Evolutionary conservation across 2,888 invertebrate genomes (phyloP).

Genomic region (Drosophila vallismaia): DNA sequence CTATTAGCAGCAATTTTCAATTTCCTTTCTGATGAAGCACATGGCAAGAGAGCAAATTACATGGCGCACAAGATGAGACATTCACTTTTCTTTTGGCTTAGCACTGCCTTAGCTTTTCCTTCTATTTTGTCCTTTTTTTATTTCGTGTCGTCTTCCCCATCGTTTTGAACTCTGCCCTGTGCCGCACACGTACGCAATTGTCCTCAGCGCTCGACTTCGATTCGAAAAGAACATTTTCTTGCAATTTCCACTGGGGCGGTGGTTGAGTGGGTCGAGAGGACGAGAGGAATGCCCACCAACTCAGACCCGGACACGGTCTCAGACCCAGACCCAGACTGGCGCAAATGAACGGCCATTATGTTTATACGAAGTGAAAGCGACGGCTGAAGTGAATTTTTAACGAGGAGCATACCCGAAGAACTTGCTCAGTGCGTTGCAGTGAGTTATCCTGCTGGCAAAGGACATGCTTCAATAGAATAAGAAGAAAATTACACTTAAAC

Average conservation of each 20-base stretch:
- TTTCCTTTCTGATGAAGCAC: conserved; percentile 84
- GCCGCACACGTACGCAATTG: conserved; percentile 74
- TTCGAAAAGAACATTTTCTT: conserved; percentile 72
- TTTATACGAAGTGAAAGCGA: conserved; percentile 78
- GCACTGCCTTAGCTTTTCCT: conserved; percentile 13
- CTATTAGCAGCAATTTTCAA: conserved; percentile 82
- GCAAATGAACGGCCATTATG: conserved; percentile 81
- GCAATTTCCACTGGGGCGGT: conserved; percentile 54
- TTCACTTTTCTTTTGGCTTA: conserved; percentile 30
- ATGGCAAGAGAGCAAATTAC: conserved; percentile 83
- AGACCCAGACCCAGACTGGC: conserved; percentile 39
- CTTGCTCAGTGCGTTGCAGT: conserved; percentile 63
- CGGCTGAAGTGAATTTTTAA: conserved; percentile 78
- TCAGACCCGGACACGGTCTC: background rate
- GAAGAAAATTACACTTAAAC: conserved; percentile 81
- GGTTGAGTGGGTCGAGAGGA: conserved; percentile 25
- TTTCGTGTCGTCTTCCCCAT: conserved; percentile 5
- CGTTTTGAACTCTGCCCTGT: conserved; percentile 45
- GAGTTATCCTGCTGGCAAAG: conserved; percentile 70
- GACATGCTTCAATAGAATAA: conserved; percentile 81
- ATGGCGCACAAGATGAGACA: conserved; percentile 69
- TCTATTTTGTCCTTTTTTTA: conserved; percentile 4
- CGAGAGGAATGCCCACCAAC: too few relatives aligned
- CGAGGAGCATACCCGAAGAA: conserved; percentile 48
- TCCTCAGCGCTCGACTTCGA: conserved; percentile 64